A percentile compares a stretch with the other conserved stretches of the same genome.
phyloP scores from a whole-genome alignment of 2,797 vertebrate genomes.

The Anniella stebbinsi region DNA sequence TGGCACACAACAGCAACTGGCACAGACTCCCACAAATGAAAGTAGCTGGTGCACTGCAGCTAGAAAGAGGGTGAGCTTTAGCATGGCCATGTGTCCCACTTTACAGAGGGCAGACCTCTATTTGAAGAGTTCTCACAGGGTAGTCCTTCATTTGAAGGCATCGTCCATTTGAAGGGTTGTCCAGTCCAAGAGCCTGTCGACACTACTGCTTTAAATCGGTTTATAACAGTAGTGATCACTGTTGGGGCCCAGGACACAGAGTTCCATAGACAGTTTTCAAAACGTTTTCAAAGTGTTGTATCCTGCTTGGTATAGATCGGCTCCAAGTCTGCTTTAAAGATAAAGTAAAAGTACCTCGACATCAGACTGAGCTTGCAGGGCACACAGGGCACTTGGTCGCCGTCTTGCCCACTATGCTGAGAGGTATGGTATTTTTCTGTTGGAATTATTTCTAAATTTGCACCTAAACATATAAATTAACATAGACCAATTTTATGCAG shows the following conservation, averaged over 20 bases:
- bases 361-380: neutral
- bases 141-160: neutral
- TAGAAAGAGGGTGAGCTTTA: neutral
- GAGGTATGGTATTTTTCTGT: neutral
- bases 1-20: neutral
- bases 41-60: neutral
- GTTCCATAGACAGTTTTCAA: too few relatives aligned
- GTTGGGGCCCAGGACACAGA: too few relatives aligned
- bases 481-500: neutral
- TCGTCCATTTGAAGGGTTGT: neutral
- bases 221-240: too few relatives aligned
- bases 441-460: neutral
- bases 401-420: neutral
- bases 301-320: too few relatives aligned
- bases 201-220: too few relatives aligned
- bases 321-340: neutral
- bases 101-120: neutral
- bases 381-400: neutral
- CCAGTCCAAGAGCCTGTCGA: too few relatives aligned
- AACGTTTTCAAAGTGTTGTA: too few relatives aligned
- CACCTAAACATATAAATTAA: neutral
- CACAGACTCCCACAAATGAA: neutral
- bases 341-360: neutral
- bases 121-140: too few relatives aligned
- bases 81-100: neutral